Conservation (phyloP, 2,888 invertebrate genomes). For the Callosobruchus maculatus region DNA sequence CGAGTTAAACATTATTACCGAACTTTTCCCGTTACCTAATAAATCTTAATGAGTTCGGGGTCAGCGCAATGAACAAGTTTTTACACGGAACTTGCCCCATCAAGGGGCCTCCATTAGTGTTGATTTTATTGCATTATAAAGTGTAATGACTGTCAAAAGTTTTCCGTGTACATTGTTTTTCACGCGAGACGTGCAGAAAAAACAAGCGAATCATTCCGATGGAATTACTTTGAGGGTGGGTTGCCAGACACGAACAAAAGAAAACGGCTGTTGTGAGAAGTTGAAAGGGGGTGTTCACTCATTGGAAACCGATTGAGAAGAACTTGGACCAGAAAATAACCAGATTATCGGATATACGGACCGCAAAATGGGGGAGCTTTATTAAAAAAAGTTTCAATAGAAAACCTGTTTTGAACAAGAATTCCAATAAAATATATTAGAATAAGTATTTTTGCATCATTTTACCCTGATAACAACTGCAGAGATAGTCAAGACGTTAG, state of each 20-base stretch:
- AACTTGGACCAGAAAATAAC: neutral
- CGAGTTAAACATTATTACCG: neutral
- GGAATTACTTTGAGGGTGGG: neutral
- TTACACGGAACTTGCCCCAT: conserved; percentile 1
- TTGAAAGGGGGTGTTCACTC: neutral
- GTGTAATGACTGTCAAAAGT: neutral
- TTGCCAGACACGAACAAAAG: neutral
- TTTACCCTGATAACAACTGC: too few species aligned
- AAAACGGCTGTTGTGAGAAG: neutral
- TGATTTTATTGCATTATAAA: neutral
- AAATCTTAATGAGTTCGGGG: conserved; percentile 2
- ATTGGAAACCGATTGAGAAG: neutral
- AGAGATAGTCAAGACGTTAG: too few species aligned
- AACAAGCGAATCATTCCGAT: neutral
- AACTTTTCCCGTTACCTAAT: neutral
- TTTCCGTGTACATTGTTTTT: neutral
- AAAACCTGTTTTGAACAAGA: neutral
- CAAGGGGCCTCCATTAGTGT: neutral
- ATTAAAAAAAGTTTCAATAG: neutral
- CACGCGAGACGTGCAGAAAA: neutral
- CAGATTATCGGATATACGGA: neutral
- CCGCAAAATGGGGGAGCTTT: neutral
- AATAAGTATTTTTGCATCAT: too few species aligned
- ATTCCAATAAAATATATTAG: too few species aligned
- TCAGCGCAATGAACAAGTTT: conserved; percentile 1